Percentiles rank a stretch among this genome's conserved stretches.
Conservation (phyloP, 2,888 invertebrate genomes). For the Aleiodes testaceus region DNA sequence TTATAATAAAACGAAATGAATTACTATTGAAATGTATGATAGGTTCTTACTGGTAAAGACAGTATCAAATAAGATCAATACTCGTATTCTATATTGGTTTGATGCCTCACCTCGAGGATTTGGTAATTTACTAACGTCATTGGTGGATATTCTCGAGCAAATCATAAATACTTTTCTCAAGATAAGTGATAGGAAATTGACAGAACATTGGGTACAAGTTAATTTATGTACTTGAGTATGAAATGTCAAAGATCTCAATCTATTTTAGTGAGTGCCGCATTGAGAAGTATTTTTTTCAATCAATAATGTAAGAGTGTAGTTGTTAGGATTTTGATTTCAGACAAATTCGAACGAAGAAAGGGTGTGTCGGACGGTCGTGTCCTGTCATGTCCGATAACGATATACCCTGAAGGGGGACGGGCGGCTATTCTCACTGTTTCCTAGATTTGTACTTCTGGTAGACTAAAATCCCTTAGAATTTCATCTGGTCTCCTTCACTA, state of each 20-base stretch:
- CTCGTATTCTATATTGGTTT: not conserved
- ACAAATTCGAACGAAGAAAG: conserved; percentile 72
- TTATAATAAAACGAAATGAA: not conserved
- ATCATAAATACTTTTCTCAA: conserved; percentile 1
- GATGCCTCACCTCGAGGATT: conserved; percentile 1
- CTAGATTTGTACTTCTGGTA: conserved; percentile 52
- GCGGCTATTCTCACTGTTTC: conserved; percentile 43
- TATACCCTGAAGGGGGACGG: conserved; percentile 64
- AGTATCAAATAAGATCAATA: conserved; percentile 21
- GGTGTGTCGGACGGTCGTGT: conserved; percentile 73
- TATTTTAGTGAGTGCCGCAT: no score
- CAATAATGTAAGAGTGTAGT: not conserved
- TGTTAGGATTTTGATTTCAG: conserved; percentile 54
- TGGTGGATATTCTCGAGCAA: conserved; percentile 7
- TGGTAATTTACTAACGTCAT: not conserved
- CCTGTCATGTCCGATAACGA: conserved; percentile 72
- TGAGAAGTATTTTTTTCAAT: no score
- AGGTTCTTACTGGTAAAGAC: not conserved
- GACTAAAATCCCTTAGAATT: conserved; percentile 62
- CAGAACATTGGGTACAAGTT: not conserved
- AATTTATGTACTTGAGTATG: not conserved
- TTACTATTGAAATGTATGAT: not conserved
- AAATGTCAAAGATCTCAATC: not conserved
- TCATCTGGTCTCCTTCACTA: conserved; percentile 64
- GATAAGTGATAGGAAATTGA: not conserved